Conservation (phyloP, 1,140 invertebrate genomes). For the Drosophila asahinai region DNA sequence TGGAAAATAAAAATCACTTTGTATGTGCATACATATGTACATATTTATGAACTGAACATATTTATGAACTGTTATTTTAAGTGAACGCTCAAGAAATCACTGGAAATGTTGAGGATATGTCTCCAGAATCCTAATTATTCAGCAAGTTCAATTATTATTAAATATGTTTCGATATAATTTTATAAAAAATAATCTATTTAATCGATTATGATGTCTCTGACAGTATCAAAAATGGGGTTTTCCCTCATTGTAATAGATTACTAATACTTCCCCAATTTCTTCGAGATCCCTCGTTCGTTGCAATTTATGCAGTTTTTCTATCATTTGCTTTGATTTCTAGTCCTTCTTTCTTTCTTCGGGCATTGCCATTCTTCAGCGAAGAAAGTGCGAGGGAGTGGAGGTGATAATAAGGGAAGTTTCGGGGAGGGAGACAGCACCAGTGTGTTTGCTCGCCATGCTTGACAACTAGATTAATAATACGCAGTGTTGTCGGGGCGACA, state of each 20-base stretch:
- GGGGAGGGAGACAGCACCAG: conserved; percentile 14
- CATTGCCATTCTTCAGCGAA: neutral
- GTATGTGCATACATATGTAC: no score
- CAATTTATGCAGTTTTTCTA: no score
- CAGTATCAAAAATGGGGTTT: no score
- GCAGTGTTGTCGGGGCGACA: conserved; percentile 36
- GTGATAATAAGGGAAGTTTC: neutral
- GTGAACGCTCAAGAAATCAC: neutral
- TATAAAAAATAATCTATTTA: no score
- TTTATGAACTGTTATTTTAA: neutral
- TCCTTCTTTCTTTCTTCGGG: neutral
- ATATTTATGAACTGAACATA: no score
- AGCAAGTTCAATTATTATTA: no score
- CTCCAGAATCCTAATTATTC: no score
- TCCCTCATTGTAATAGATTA: no score
- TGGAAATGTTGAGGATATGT: neutral
- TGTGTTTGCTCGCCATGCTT: conserved; percentile 43
- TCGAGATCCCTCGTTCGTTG: no score
- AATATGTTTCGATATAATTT: no score
- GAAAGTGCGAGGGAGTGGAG: neutral
- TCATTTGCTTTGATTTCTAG: neutral
- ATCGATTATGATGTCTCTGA: no score
- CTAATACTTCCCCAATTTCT: no score
- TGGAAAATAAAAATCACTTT: neutral
- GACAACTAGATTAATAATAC: conserved; percentile 55